These are phyloP conservation scores for Physella acuta DNA, from an alignment of 1,140 invertebrate genomes.

Conservation along the genomic window DNA sequence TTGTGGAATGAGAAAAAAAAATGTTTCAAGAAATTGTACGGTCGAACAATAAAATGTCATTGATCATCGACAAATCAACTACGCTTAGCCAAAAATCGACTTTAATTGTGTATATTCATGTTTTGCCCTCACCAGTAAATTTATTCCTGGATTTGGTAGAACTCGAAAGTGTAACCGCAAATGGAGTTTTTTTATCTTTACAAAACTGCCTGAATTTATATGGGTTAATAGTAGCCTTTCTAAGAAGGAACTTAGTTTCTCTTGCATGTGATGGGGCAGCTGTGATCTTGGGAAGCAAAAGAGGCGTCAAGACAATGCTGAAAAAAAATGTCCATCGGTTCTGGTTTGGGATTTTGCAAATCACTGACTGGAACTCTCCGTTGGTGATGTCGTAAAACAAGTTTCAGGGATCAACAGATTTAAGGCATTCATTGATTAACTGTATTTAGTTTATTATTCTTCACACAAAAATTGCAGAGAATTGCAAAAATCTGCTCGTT, in stretches of 20 bases:
- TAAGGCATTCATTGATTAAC: neutral
- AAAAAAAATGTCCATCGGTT: neutral
- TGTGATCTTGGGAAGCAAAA: neutral
- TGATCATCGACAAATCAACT: neutral
- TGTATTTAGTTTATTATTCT: neutral
- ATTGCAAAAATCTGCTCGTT: neutral
- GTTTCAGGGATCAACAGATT: neutral
- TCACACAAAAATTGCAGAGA: neutral
- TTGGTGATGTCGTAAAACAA: neutral
- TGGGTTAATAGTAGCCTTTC: neutral
- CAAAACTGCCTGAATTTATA: neutral
- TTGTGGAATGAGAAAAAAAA: neutral
- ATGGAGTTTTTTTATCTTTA: neutral
- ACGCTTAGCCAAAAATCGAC: neutral
- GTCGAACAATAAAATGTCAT: neutral
- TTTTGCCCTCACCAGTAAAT: neutral
- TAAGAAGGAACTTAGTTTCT: neutral
- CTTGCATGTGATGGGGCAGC: neutral
- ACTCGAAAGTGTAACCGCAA: conserved; percentile 1
- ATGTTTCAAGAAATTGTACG: neutral
- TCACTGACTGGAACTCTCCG: too few species aligned
- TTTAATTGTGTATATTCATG: neutral
- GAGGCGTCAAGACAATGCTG: neutral
- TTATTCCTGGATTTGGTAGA: neutral
- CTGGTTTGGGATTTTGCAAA: neutral